Evolutionary conservation across 2,888 invertebrate species (phyloP), one percentile per base, ranked within the genome.

Genomic region (Ornithoptera priamus): DNA sequence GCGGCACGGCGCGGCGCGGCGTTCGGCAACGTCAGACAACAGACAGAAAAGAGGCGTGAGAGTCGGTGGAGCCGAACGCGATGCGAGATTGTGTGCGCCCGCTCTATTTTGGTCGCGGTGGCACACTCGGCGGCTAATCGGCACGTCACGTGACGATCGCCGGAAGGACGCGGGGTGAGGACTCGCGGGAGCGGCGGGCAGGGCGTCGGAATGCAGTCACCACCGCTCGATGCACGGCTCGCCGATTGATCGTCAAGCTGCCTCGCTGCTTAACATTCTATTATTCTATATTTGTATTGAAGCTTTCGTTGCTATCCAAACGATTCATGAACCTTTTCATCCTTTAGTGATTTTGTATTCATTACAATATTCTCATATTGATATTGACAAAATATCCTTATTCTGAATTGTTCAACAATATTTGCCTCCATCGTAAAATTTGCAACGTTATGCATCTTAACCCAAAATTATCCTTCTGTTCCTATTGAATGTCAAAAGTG

Each of bases 91-190:
- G 84, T 85, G 82, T 85, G 85, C 83, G 85, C 83, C 85, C 84
- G 88, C 88, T 91, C 90, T 91, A 92, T 91, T 91, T 91, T 85
- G 88, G 90, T 91, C 86, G 86, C 86, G 85, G 89, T 89, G 86
- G 89, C 89, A 88, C 88, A 88, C 86, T 89, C 89, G 83, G 85
- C 86, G 83, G 90, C 91, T 92, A 90, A 92, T 92, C 91, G 90
- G 81, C 86, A 83, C 86, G 90, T 90, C 91, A 91, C 90, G 91
- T 92, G 92, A 91, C 89, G 85, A 85, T 82, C 86, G 86, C 87
- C 89, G 89, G 90, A 89, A 90, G 90, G 87, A 86, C 88, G 90
- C 85, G 88, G 88, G 89, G 89, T 81, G 88, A 81, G 85, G 79
- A 71, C 77, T 80, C 75, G 78, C 77, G 77, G 30, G 30, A 30